A percentile compares a stretch with the other conserved stretches of the same genome.
Evolutionary conservation across 2,113 vertebrate genomes (phyloP).

Genomic region (Mesocricetus auratus): DNA sequence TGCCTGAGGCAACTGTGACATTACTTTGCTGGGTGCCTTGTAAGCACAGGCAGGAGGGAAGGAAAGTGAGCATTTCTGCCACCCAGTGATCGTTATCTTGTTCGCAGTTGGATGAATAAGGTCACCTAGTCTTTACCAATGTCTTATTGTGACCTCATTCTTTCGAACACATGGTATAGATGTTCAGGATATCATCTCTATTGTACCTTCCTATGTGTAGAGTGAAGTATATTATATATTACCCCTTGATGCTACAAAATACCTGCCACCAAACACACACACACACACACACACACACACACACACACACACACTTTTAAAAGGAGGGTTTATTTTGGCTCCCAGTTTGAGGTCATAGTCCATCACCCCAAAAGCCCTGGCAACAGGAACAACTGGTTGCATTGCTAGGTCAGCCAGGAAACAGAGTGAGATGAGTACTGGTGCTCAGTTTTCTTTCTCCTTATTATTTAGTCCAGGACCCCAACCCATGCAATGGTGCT

Average conservation of each 20-base stretch:
- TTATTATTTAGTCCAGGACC: background rate
- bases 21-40: background rate
- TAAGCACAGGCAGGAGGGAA: background rate
- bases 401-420: background rate
- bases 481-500: background rate
- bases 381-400: no score
- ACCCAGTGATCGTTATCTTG: background rate
- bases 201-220: background rate
- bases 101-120: background rate
- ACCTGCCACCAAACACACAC: background rate
- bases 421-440: background rate
- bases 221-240: background rate
- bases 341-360: background rate
- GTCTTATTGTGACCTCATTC: background rate
- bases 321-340: background rate
- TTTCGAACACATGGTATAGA: background rate
- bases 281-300: no score
- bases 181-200: background rate
- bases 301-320: no score
- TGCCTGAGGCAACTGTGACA: background rate
- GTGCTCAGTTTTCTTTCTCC: background rate
- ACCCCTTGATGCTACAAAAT: background rate
- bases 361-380: background rate
- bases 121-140: background rate
- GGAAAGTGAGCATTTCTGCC: background rate